Percentiles rank a stretch among this genome's conserved stretches.
Evolutionary conservation across 2,797 vertebrate species (phyloP).

Genomic region (Cryptoblepharus egeriae): DNA sequence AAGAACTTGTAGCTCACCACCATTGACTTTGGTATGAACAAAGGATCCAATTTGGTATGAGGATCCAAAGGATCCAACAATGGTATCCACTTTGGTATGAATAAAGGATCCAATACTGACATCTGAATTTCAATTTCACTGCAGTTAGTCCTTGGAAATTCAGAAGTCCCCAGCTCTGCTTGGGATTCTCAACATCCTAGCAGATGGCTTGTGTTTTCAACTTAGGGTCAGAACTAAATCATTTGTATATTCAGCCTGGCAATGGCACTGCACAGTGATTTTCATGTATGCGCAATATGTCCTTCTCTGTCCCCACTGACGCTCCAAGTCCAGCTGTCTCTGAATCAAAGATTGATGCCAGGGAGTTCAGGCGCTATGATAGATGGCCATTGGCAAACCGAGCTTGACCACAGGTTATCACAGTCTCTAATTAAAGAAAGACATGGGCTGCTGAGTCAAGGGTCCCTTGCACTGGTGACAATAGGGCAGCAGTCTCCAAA

Average conservation of each 20-base stretch:
- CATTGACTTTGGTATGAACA: neutral
- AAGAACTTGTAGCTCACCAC: too few relatives aligned
- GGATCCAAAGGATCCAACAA: too few relatives aligned
- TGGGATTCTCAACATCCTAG: too few relatives aligned
- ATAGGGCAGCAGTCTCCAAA: constrained; percentile 77
- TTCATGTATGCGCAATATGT: constrained; percentile 78
- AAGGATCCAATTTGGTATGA: neutral
- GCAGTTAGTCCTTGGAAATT: neutral
- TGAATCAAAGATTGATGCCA: constrained; percentile 83
- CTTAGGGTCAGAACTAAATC: constrained; percentile 80
- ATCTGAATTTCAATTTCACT: neutral
- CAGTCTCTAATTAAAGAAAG: constrained; percentile 83
- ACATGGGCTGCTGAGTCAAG: constrained; percentile 70
- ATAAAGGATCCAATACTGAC: neutral
- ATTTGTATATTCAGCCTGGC: constrained; percentile 60
- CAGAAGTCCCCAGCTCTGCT: neutral
- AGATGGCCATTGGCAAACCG: constrained; percentile 80
- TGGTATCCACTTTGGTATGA: neutral
- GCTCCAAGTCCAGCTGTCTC: constrained; percentile 72
- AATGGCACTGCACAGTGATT: constrained; percentile 72
- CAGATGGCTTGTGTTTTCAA: constrained; percentile 59
- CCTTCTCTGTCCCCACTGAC: constrained; percentile 74
- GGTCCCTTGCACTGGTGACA: constrained; percentile 78
- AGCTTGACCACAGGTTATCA: constrained; percentile 77
- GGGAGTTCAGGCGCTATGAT: constrained; percentile 76